These are phyloP conservation scores for Phalanger gymnotis DNA, from an alignment of 2,797 vertebrate genomes.

Conservation along the genomic window DNA sequence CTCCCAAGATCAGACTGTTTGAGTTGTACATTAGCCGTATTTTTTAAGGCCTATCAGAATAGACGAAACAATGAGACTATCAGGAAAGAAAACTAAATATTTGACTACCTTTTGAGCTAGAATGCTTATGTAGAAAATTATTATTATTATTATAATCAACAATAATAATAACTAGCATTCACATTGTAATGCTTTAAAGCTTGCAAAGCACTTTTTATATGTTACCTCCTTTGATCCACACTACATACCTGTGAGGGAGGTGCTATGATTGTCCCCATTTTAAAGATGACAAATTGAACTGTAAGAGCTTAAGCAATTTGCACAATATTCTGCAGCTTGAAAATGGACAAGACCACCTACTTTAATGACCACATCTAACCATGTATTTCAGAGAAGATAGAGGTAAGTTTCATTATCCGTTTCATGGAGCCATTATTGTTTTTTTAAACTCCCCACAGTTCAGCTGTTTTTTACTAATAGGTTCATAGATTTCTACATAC, in stretches of 20 bases:
- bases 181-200: background rate
- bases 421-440: background rate
- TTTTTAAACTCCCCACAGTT: background rate
- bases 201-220: background rate
- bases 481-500: background rate
- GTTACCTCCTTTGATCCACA: background rate
- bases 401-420: background rate
- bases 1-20: slow-evolving; percentile 5
- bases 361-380: background rate
- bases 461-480: background rate
- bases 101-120: background rate
- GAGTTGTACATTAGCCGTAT: background rate
- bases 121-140: background rate
- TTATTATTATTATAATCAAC: background rate
- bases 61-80: background rate
- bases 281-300: background rate
- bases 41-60: slow-evolving; percentile 17
- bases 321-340: background rate
- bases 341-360: background rate
- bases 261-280: background rate
- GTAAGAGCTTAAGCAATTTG: background rate
- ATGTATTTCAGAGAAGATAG: background rate
- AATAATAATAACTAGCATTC: background rate
- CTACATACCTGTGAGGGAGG: background rate
- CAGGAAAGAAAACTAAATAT: background rate